These are phyloP conservation scores for Opisthograptis luteolata DNA, from an alignment of 2,888 invertebrate genomes.

Conservation along the genomic window DNA sequence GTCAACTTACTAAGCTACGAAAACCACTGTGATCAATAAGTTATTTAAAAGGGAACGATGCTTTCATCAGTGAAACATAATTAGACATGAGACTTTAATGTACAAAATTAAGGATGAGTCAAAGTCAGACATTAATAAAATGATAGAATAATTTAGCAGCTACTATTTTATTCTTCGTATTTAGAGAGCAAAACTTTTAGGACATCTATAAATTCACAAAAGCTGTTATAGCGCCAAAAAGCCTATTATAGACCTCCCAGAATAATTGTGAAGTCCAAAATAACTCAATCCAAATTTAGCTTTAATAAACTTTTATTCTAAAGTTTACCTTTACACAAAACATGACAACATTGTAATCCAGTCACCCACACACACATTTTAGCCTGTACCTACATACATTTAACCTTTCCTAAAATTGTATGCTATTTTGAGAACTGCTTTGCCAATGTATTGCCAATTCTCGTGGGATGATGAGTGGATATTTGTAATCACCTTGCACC, in stretches of 20 bases:
- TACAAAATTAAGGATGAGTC: no score
- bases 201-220: neutral
- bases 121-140: no score
- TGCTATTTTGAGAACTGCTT: neutral
- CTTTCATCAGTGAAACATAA: no score
- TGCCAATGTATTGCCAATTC: neutral
- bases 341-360: constrained; percentile 34
- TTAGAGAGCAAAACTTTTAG: neutral
- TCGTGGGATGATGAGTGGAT: no score
- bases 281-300: constrained; percentile 27
- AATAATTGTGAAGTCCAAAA: constrained; percentile 12
- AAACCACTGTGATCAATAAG: no score
- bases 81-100: no score
- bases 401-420: neutral
- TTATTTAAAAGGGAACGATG: no score
- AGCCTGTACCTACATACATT: neutral
- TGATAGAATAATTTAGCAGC: no score
- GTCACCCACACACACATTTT: constrained; percentile 33
- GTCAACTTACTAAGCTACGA: no score
- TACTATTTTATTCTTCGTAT: no score
- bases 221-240: neutral
- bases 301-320: constrained; percentile 32
- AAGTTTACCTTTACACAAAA: constrained; percentile 29
- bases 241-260: constrained; percentile 16
- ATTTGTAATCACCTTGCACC: no score